A percentile compares a stretch with the other conserved stretches of the same genome.
phyloP scores from a whole-genome alignment of 2,888 invertebrate species.

The Nomada hirtipes region DNA sequence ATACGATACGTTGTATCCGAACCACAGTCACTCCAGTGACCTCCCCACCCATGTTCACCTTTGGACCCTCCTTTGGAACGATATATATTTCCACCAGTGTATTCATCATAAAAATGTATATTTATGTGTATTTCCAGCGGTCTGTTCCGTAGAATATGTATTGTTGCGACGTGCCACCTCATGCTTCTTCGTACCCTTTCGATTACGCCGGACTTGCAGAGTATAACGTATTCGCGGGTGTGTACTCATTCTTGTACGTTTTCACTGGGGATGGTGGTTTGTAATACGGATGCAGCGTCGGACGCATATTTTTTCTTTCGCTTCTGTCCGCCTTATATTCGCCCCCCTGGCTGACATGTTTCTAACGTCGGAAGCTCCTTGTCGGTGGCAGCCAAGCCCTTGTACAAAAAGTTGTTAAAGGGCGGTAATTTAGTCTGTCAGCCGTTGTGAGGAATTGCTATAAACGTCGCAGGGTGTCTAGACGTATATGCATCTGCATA shows the following conservation, averaged over 20 bases:
- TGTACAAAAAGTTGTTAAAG: conserved; percentile 69
- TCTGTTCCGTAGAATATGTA: conserved; percentile 53
- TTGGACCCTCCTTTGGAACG: conserved; percentile 50
- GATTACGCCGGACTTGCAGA: conserved; percentile 64
- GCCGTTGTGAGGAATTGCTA: conserved; percentile 70
- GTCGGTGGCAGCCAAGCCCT: conserved; percentile 50
- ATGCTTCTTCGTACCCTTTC: conserved; percentile 13
- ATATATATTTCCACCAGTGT: conserved; percentile 60
- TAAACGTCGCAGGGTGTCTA: conserved; percentile 37
- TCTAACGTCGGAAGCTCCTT: conserved; percentile 26
- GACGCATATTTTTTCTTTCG: conserved; percentile 66
- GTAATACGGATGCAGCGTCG: conserved; percentile 68
- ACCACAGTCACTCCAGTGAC: background rate
- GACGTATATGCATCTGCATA: too few species aligned
- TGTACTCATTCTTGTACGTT: conserved; percentile 10
- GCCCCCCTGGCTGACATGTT: conserved; percentile 31
- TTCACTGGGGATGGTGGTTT: conserved; percentile 57
- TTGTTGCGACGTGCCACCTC: conserved; percentile 52
- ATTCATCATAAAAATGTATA: conserved; percentile 76
- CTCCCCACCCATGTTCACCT: conserved; percentile 27
- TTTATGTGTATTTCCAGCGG: conserved; percentile 65
- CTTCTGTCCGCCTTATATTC: conserved; percentile 34
- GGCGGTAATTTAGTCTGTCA: conserved; percentile 74
- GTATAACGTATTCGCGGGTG: conserved; percentile 1
- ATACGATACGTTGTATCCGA: conserved; percentile 45